Conservation (phyloP, 1,140 invertebrate genomes). For the Drosophila prosaltans region DNA sequence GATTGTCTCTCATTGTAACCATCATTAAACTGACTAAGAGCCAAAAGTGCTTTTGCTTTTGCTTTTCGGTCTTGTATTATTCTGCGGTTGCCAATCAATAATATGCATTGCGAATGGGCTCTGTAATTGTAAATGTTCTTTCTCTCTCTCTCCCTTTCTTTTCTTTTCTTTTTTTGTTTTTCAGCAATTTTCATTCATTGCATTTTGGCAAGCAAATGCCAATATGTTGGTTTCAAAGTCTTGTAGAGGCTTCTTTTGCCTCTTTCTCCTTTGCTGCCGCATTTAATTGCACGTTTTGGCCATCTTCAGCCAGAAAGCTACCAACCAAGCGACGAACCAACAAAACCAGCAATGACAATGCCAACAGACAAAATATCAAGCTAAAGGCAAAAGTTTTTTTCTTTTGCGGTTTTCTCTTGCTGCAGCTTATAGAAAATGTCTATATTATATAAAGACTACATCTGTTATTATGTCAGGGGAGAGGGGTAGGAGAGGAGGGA, state of each 20-base stretch:
- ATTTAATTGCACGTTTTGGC: constrained; percentile 77
- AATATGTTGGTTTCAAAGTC: constrained; percentile 59
- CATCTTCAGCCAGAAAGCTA: constrained; percentile 49
- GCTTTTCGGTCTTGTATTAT: constrained; percentile 44
- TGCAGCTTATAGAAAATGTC: constrained; percentile 59
- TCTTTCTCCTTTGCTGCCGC: constrained; percentile 22
- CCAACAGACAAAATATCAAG: constrained; percentile 72
- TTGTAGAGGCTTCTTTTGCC: constrained; percentile 23
- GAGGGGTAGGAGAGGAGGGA: constrained; percentile 4
- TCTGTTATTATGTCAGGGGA: constrained; percentile 40
- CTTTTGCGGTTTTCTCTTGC: constrained; percentile 50
- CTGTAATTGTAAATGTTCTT: constrained; percentile 53
- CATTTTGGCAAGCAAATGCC: constrained; percentile 71
- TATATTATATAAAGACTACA: constrained; percentile 61
- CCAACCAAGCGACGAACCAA: constrained; percentile 20
- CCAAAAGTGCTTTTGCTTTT: constrained; percentile 33
- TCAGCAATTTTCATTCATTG: constrained; percentile 67
- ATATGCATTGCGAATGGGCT: constrained; percentile 58
- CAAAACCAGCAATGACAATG: constrained; percentile 59
- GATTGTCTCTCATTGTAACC: constrained; percentile 37
- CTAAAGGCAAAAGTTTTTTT: constrained; percentile 49
- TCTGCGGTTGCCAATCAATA: constrained; percentile 70
- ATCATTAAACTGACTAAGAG: constrained; percentile 42
- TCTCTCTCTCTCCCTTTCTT: constrained; percentile 15
- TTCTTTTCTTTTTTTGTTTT: constrained; percentile 30